Evolutionary conservation across 2,797 vertebrate genomes (phyloP).

Genomic region (Ciconia nigra): DNA sequence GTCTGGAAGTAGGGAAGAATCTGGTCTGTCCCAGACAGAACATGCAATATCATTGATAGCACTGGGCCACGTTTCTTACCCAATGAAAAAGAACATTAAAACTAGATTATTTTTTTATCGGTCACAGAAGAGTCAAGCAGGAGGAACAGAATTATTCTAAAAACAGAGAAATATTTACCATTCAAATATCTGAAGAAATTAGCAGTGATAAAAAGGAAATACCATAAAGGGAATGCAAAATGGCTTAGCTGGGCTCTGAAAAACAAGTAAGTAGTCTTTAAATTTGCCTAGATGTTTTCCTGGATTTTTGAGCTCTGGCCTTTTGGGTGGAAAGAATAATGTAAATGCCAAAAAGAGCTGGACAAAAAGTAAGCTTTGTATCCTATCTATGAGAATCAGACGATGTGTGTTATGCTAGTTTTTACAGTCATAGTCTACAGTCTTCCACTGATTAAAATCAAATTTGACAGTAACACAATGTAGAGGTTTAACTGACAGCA

Average conservation of each 20-base stretch:
- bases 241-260: background rate
- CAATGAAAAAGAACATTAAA: background rate
- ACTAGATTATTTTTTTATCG: background rate
- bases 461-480: slow-evolving; percentile 63
- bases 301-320: background rate
- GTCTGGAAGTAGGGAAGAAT: background rate
- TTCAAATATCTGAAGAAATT: background rate
- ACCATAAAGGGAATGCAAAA: background rate
- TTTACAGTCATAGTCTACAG: slow-evolving; percentile 74
- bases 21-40: background rate
- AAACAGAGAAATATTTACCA: background rate
- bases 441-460: slow-evolving; percentile 61
- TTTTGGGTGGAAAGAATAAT: background rate
- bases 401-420: slow-evolving; percentile 68
- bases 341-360: slow-evolving; percentile 29
- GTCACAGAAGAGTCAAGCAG: background rate
- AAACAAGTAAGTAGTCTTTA: background rate
- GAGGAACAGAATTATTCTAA: background rate
- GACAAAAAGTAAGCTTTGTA: slow-evolving; percentile 65
- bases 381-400: slow-evolving; percentile 74
- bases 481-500: slow-evolving; percentile 67
- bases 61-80: background rate
- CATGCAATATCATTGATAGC: background rate
- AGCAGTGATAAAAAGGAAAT: background rate
- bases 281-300: background rate